Evolutionary conservation across 1,140 invertebrate species (phyloP).

Genomic region (Contarinia nasturtii): DNA sequence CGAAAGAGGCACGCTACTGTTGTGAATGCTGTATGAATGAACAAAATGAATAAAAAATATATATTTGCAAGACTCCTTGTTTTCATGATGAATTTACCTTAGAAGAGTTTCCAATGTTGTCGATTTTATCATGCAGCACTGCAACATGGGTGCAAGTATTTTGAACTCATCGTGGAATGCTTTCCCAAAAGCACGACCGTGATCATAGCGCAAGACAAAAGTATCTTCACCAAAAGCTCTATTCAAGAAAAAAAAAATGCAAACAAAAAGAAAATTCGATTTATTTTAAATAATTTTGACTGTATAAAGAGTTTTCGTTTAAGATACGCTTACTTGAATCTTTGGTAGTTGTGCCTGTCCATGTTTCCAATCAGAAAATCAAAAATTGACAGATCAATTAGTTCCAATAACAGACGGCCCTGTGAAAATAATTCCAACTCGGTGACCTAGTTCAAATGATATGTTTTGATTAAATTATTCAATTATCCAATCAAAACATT

Average conservation of each 20-base stretch:
- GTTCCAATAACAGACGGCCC: slow-evolving; percentile 65
- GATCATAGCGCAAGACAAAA: neutral
- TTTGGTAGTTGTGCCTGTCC: neutral
- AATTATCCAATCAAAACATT: too few relatives aligned
- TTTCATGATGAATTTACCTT: neutral
- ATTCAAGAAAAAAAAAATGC: neutral
- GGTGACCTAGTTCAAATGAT: slow-evolving; percentile 26
- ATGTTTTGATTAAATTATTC: too few relatives aligned
- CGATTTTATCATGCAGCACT: neutral
- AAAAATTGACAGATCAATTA: slow-evolving; percentile 74
- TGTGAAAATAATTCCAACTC: slow-evolving; percentile 69
- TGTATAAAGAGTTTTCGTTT: too few relatives aligned
- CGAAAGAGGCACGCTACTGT: slow-evolving; percentile 51
- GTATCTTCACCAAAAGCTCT: neutral
- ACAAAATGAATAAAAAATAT: neutral
- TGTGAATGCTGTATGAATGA: slow-evolving; percentile 42
- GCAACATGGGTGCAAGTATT: neutral
- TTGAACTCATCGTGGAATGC: neutral
- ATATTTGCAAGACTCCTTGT: neutral
- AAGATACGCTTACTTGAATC: neutral
- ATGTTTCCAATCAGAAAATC: slow-evolving; percentile 61
- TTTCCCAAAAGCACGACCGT: neutral
- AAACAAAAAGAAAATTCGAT: neutral
- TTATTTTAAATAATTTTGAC: too few relatives aligned
- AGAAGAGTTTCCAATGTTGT: neutral